Percentiles rank a stretch among this genome's conserved stretches.
Conservation (phyloP, 2,113 vertebrate species). For the Carassius gibelio region DNA sequence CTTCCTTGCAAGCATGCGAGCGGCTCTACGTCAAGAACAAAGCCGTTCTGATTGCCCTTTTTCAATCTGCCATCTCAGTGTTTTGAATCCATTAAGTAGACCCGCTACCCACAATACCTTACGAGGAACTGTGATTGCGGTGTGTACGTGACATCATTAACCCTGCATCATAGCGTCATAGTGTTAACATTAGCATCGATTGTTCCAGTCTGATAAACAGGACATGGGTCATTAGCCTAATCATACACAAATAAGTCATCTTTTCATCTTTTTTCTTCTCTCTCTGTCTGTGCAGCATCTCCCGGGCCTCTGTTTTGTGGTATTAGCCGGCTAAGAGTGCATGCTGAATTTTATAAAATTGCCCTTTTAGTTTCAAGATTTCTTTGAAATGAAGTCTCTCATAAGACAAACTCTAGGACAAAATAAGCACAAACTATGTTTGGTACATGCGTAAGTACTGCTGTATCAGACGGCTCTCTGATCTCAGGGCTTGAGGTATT, state of each 20-base stretch:
- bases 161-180: neutral
- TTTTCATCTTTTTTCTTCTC: conserved; percentile 30
- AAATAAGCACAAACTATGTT: conserved; percentile 20
- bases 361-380: conserved; percentile 17
- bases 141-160: conserved; percentile 44
- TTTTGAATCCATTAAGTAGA: neutral
- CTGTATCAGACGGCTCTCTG: neutral
- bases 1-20: neutral
- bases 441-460: neutral
- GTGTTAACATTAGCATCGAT: conserved; percentile 30
- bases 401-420: neutral
- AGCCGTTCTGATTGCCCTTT: conserved; percentile 21
- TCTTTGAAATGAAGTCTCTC: conserved; percentile 18
- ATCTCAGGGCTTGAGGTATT: neutral
- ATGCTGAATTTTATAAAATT: conserved; percentile 35
- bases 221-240: conserved; percentile 41
- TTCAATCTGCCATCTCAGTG: conserved; percentile 24
- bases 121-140: neutral
- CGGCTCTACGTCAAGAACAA: conserved; percentile 13
- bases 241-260: conserved; percentile 37
- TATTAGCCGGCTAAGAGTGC: neutral
- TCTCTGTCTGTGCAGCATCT: neutral
- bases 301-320: neutral
- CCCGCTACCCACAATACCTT: conserved; percentile 17
- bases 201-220: conserved; percentile 45